Conservation (phyloP, 2,888 invertebrate genomes). For the Alentia gelatinosa region DNA sequence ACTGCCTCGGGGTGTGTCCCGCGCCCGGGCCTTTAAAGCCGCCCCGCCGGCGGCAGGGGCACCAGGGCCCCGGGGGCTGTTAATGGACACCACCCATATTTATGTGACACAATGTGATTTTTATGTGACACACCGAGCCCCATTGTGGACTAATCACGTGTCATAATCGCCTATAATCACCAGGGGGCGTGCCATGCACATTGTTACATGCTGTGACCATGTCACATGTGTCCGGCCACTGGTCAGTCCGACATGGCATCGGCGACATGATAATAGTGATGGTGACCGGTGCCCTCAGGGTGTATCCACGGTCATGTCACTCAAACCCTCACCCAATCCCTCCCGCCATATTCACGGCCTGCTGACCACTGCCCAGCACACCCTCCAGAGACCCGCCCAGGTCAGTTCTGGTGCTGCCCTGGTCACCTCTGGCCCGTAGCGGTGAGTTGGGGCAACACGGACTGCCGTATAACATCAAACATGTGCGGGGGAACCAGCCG, state of each 20-base stretch:
- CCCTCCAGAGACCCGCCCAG: not conserved
- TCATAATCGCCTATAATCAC: conserved; percentile 39
- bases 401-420: not conserved
- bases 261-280: not conserved
- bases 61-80: not conserved
- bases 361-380: not conserved
- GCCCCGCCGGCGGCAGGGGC: not conserved
- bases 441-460: not conserved
- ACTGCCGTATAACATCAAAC: not conserved
- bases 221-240: conserved; percentile 10
- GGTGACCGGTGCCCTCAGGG: not conserved
- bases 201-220: conserved; percentile 47
- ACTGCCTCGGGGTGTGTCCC: not conserved
- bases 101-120: conserved; percentile 12
- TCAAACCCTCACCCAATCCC: not conserved
- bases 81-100: not conserved
- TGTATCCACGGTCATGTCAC: not conserved
- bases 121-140: not conserved
- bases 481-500: too few relatives aligned
- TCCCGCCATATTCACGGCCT: not conserved
- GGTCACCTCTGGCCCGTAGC: not conserved
- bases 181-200: conserved; percentile 23
- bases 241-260: not conserved
- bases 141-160: conserved; percentile 38
- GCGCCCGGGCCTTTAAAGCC: not conserved